These are phyloP conservation scores for Steinernema feltiae DNA, from an alignment of 1,140 invertebrate species.

Conservation along the genomic window DNA sequence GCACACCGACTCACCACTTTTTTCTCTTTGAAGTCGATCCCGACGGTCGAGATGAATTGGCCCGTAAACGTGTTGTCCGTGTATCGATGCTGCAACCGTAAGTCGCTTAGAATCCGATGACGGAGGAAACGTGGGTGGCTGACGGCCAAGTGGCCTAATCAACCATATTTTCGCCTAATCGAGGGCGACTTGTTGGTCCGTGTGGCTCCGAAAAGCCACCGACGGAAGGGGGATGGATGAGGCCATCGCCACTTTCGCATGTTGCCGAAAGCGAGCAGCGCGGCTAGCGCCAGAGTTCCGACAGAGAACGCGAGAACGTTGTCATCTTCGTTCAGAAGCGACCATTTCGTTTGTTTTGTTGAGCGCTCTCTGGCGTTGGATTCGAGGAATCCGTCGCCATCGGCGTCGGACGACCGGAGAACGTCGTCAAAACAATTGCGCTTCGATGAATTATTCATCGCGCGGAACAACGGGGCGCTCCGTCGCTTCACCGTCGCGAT, in stretches of 20 bases:
- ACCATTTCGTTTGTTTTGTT: background rate
- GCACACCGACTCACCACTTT: constrained; percentile 70
- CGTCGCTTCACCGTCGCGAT: background rate
- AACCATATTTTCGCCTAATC: background rate
- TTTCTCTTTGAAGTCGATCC: constrained; percentile 95
- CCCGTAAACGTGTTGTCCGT: constrained; percentile 84
- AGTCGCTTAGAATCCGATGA: background rate
- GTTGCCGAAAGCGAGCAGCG: too few relatives aligned
- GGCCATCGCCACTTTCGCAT: too few relatives aligned
- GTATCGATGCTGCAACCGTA: constrained; percentile 71
- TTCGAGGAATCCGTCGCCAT: background rate
- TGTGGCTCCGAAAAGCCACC: background rate
- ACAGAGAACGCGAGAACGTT: too few relatives aligned
- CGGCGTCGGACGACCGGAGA: background rate
- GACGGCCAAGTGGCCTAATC: background rate
- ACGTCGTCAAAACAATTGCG: background rate
- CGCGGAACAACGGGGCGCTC: background rate
- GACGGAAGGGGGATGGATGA: too few relatives aligned
- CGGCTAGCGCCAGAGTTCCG: too few relatives aligned
- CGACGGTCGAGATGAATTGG: constrained; percentile 91
- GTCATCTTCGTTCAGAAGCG: too few relatives aligned
- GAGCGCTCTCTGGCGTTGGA: background rate
- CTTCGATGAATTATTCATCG: background rate
- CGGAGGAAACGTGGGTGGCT: background rate
- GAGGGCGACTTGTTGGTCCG: background rate